Conservation (phyloP, 2,113 vertebrate species). For the Steatornis caripensis region DNA sequence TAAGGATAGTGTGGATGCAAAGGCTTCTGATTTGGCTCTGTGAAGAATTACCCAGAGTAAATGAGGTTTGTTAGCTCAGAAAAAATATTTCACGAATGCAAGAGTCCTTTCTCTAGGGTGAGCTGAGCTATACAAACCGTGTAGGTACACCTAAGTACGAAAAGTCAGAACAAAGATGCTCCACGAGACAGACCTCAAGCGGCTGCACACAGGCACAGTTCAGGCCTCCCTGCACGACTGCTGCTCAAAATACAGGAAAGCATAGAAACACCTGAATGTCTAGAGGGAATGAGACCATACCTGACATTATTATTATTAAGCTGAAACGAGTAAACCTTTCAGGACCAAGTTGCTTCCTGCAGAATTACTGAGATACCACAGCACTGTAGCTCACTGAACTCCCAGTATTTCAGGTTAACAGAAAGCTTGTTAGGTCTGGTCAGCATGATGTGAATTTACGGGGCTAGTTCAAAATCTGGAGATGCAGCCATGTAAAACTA, state of each 20-base stretch:
- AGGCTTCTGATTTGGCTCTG: neutral
- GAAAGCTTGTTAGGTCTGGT: neutral
- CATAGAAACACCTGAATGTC: neutral
- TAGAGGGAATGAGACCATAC: neutral
- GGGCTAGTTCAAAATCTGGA: neutral
- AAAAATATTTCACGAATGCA: neutral
- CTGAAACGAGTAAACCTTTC: neutral
- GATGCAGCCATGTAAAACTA: neutral
- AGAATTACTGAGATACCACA: neutral
- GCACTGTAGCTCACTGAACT: neutral
- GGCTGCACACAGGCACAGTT: neutral
- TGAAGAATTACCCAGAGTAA: neutral
- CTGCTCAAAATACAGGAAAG: neutral
- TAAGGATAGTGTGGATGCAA: neutral
- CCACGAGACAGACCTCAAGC: neutral
- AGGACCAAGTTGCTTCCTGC: neutral
- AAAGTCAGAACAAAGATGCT: neutral
- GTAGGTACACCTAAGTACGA: neutral
- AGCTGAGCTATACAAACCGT: neutral
- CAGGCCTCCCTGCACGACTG: neutral
- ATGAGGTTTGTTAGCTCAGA: neutral
- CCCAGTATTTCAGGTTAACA: neutral
- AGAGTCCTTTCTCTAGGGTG: neutral
- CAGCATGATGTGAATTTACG: fast-evolving
- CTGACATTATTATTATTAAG: neutral